Conservation (phyloP, 2,888 invertebrate genomes). For the Tribolium freemani region DNA sequence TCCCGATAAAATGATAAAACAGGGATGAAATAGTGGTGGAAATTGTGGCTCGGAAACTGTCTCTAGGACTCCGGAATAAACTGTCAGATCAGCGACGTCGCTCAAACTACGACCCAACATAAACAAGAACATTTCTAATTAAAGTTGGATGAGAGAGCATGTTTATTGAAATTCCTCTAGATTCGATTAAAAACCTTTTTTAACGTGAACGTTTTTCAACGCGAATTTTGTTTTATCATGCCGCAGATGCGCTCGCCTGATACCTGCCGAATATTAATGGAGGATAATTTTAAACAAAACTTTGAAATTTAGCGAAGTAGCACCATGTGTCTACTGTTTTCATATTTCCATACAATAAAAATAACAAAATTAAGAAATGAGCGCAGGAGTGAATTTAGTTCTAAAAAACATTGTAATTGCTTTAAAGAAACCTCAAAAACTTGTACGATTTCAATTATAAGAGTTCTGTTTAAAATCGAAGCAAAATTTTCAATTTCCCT, state of each 20-base stretch:
- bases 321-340: no score
- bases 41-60: constrained; percentile 25
- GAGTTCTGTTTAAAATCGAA: no score
- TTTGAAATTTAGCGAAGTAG: not conserved
- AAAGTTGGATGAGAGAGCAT: constrained; percentile 47
- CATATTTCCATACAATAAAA: no score
- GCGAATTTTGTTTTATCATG: not conserved
- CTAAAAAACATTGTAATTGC: no score
- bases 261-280: not conserved
- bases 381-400: no score
- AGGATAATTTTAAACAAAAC: not conserved
- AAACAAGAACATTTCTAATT: constrained; percentile 55
- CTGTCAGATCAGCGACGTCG: constrained; percentile 46
- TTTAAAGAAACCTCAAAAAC: no score
- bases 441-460: no score
- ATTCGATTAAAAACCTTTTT: constrained; percentile 31
- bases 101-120: constrained; percentile 48
- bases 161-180: constrained; percentile 19
- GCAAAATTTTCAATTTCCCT: no score
- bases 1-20: constrained; percentile 19
- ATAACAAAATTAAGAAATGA: no score
- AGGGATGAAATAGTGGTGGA: constrained; percentile 10
- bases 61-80: constrained; percentile 40
- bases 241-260: not conserved
- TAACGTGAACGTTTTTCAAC: not conserved